Conservation (phyloP, 2,113 vertebrate genomes). For the Saguinus imperator region DNA sequence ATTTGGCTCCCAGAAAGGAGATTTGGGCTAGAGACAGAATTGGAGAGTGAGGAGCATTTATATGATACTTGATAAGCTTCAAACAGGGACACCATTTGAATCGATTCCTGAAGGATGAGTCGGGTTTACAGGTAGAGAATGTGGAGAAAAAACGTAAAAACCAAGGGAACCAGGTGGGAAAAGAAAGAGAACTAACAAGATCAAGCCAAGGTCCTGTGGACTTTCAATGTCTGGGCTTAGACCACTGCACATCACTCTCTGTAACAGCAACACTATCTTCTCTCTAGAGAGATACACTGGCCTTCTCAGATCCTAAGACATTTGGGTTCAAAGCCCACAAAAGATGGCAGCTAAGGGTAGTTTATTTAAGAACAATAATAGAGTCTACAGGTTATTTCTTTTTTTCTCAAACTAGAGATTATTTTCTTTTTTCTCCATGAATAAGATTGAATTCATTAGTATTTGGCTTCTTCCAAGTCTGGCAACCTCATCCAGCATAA, state of each 20-base stretch:
- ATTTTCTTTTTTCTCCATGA: neutral
- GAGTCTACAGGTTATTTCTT: conserved; percentile 21
- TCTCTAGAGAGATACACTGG: neutral
- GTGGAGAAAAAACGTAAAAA: neutral
- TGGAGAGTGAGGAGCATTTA: neutral
- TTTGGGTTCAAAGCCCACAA: conserved; percentile 2
- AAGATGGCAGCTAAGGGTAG: neutral
- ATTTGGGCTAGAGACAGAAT: neutral
- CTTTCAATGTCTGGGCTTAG: neutral
- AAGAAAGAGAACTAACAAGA: neutral
- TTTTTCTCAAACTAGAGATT: conserved; percentile 28
- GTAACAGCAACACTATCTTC: neutral
- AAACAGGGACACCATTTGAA: neutral
- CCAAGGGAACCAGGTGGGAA: conserved; percentile 37
- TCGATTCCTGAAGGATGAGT: neutral
- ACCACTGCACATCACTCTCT: neutral
- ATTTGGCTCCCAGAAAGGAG: neutral
- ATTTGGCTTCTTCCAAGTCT: conserved; percentile 58
- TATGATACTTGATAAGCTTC: neutral
- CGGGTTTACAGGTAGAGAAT: neutral
- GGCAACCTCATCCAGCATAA: conserved; percentile 57
- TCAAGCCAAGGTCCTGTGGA: neutral
- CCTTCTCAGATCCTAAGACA: neutral
- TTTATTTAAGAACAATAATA: conserved; percentile 13
- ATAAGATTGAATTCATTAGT: conserved; percentile 62